Conservation (phyloP, 2,888 invertebrate genomes). For the Corythucha ciliata region DNA sequence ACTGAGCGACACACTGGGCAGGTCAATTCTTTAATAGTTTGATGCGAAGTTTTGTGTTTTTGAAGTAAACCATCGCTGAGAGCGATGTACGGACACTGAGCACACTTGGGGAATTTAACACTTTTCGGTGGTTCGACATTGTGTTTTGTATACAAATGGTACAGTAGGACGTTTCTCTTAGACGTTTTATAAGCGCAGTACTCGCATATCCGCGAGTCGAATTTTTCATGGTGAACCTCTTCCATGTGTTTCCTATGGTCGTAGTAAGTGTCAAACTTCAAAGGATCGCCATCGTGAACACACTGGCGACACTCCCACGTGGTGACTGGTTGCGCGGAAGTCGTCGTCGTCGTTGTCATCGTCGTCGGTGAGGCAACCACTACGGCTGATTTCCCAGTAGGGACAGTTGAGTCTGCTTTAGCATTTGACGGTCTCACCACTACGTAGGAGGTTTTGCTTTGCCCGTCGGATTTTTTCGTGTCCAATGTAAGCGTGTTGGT, state of each 20-base stretch:
- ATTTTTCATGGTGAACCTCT: slow-evolving; percentile 67
- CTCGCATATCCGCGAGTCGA: slow-evolving; percentile 69
- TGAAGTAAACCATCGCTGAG: slow-evolving; percentile 60
- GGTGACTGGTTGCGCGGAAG: neutral
- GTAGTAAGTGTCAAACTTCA: slow-evolving; percentile 57
- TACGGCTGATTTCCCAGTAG: slow-evolving; percentile 37
- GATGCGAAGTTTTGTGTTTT: slow-evolving; percentile 59
- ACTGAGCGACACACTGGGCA: slow-evolving; percentile 51
- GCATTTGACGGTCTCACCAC: slow-evolving; percentile 42
- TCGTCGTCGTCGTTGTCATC: slow-evolving; percentile 1
- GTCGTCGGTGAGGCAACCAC: slow-evolving; percentile 19
- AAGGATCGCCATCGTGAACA: slow-evolving; percentile 52
- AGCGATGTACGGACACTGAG: slow-evolving; percentile 64
- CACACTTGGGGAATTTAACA: slow-evolving; percentile 69
- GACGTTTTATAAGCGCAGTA: slow-evolving; percentile 70
- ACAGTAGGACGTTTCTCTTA: slow-evolving; percentile 62
- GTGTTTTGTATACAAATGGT: slow-evolving; percentile 73
- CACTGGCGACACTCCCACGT: slow-evolving; percentile 69
- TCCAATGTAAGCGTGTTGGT: slow-evolving; percentile 21
- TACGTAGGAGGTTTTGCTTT: slow-evolving; percentile 43
- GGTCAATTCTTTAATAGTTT: slow-evolving; percentile 43
- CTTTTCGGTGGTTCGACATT: slow-evolving; percentile 59
- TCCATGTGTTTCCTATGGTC: slow-evolving; percentile 70
- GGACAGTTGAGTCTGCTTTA: slow-evolving; percentile 25
- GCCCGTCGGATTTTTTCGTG: slow-evolving; percentile 23